These are phyloP conservation scores for Eulemur rufifrons DNA, from an alignment of 2,113 vertebrate species.

Conservation along the genomic window DNA sequence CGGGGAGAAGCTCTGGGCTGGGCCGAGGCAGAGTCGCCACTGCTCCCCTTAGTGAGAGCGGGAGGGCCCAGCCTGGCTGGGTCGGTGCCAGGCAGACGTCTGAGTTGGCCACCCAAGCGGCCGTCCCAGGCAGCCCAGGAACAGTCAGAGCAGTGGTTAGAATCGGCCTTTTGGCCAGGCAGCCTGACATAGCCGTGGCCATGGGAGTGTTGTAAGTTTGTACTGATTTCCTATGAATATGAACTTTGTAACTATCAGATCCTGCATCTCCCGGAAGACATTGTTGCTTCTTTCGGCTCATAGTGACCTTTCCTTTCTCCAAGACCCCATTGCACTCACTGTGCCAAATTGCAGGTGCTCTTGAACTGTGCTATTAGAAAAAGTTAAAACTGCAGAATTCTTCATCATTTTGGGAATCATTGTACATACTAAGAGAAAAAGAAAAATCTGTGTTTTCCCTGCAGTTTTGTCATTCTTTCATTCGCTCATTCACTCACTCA, in stretches of 20 bases:
- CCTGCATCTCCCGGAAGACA: neutral
- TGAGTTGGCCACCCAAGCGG: rapidly evolving
- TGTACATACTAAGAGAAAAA: neutral
- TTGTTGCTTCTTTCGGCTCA: neutral
- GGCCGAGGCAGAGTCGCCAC: constrained; percentile 43
- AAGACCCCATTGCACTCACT: neutral
- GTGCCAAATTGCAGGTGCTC: neutral
- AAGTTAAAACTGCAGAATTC: neutral
- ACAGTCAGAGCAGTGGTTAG: rapidly evolving
- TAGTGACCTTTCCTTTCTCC: neutral
- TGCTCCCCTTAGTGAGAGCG: neutral
- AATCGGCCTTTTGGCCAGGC: neutral
- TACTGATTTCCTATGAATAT: rapidly evolving
- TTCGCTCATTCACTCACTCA: neutral
- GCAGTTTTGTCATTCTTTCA: neutral
- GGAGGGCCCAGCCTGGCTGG: neutral
- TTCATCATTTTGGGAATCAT: neutral
- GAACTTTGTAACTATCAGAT: neutral
- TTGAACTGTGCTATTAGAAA: neutral
- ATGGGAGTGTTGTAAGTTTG: rapidly evolving
- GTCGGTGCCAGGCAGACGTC: neutral
- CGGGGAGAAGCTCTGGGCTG: neutral
- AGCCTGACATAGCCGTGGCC: neutral
- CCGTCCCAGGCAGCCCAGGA: neutral
- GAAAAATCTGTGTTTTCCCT: neutral